phyloP scores from a whole-genome alignment of 2,797 vertebrate genomes.

The Melanotaenia parkinsoni region DNA sequence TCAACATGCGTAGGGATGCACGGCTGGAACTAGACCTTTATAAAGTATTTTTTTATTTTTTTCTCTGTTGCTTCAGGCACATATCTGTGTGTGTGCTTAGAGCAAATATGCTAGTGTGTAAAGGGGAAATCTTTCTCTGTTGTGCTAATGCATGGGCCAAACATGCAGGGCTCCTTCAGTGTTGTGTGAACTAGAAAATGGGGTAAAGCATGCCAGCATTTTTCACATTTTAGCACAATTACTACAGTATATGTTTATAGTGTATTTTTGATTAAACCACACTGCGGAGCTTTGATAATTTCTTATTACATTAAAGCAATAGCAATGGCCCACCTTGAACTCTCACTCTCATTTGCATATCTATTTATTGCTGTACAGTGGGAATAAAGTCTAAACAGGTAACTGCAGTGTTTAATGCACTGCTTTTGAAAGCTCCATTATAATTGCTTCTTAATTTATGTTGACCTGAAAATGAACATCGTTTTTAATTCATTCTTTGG shows the following conservation, averaged over 20 bases:
- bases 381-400: neutral
- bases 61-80: slow-evolving; percentile 45
- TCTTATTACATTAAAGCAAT: neutral
- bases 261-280: slow-evolving; percentile 18
- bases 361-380: neutral
- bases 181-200: slow-evolving; percentile 5
- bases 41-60: slow-evolving; percentile 41
- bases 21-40: slow-evolving; percentile 55
- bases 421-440: neutral
- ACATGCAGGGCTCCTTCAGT: slow-evolving; percentile 18
- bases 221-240: slow-evolving; percentile 1
- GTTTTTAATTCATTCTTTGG: slow-evolving; percentile 2
- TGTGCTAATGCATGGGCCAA: slow-evolving; percentile 25
- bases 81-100: slow-evolving; percentile 46
- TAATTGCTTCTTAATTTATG: slow-evolving; percentile 9
- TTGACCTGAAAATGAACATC: neutral
- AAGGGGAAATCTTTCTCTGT: slow-evolving; percentile 33
- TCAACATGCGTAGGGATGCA: slow-evolving; percentile 66
- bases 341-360: neutral
- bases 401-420: slow-evolving; percentile 2
- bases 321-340: neutral
- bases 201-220: neutral
- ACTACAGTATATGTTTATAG: neutral
- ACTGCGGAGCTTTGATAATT: neutral
- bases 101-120: slow-evolving; percentile 51